A percentile compares a stretch with the other conserved stretches of the same genome.
These are phyloP conservation scores for Ornithoptera alexandrae DNA, from an alignment of 2,888 invertebrate species.

Conservation along the genomic window DNA sequence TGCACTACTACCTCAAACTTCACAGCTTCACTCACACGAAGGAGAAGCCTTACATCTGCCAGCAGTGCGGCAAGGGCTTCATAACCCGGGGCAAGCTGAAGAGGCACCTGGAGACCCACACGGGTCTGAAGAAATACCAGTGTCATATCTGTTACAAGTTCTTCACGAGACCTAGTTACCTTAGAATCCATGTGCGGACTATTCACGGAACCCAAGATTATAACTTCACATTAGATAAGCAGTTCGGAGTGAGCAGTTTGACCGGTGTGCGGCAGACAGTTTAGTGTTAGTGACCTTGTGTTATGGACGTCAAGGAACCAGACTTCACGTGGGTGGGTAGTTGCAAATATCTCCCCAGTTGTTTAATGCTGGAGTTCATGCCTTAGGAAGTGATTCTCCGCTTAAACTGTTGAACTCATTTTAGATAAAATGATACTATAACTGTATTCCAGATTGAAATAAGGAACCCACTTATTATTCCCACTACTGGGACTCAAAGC, in stretches of 20 bases:
- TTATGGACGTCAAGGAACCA: no score
- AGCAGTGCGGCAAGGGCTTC: slow-evolving; percentile 72
- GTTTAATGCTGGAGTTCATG: no score
- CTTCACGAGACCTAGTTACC: slow-evolving; percentile 66
- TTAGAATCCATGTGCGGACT: slow-evolving; percentile 66
- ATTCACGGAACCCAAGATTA: slow-evolving; percentile 71
- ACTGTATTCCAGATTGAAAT: no score
- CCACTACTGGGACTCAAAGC: no score
- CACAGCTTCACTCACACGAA: slow-evolving; percentile 72
- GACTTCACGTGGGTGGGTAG: no score
- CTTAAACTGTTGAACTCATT: no score
- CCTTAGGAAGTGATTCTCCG: no score
- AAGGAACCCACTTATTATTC: no score
- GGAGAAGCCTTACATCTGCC: slow-evolving; percentile 69
- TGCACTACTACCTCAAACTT: slow-evolving; percentile 67
- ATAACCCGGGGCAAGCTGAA: slow-evolving; percentile 70
- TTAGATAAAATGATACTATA: no score
- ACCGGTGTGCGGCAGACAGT: neutral
- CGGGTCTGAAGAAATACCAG: slow-evolving; percentile 68
- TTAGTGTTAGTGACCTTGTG: neutral
- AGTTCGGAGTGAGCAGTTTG: slow-evolving; percentile 29
- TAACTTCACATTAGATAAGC: slow-evolving; percentile 54
- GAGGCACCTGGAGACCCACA: slow-evolving; percentile 67
- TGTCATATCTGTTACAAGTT: slow-evolving; percentile 74
- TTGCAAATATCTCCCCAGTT: no score